A percentile compares a stretch with the other conserved stretches of the same genome.
Conservation (phyloP, 2,888 invertebrate species). For the Lagria hirta region DNA sequence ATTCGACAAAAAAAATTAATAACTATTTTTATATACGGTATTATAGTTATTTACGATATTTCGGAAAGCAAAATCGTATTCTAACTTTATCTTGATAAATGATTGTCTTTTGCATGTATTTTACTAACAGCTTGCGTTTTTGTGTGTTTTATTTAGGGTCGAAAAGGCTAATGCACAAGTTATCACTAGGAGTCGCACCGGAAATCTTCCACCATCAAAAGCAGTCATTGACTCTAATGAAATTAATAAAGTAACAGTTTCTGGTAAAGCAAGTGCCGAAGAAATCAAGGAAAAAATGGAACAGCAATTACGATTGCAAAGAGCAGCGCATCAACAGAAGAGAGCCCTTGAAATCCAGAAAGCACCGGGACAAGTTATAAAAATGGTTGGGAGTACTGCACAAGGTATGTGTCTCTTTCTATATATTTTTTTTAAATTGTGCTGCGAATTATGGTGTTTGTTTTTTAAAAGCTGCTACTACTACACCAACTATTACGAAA, state of each 20-base stretch:
- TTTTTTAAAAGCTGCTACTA: slow-evolving; percentile 45
- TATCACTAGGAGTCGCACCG: slow-evolving; percentile 79
- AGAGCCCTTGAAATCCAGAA: slow-evolving; percentile 66
- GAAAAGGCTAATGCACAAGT: slow-evolving; percentile 74
- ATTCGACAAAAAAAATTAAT: too few species aligned
- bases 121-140: slow-evolving; percentile 43
- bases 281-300: slow-evolving; percentile 91
- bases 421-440: slow-evolving; percentile 8
- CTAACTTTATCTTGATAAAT: too few species aligned
- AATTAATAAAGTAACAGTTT: slow-evolving; percentile 54
- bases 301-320: slow-evolving; percentile 82
- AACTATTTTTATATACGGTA: too few species aligned
- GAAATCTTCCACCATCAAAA: slow-evolving; percentile 63
- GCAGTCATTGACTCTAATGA: slow-evolving; percentile 43
- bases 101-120: slow-evolving; percentile 22
- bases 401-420: slow-evolving; percentile 56
- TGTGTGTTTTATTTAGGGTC: slow-evolving; percentile 56
- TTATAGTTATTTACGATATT: too few species aligned
- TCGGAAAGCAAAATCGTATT: too few species aligned
- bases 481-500: slow-evolving; percentile 48
- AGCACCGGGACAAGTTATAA: slow-evolving; percentile 55
- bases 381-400: slow-evolving; percentile 58
- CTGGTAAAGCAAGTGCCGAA: slow-evolving; percentile 65
- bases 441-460: slow-evolving; percentile 1
- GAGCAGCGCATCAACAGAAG: slow-evolving; percentile 88